phyloP scores from a whole-genome alignment of 2,888 invertebrate species.

The Papilio protenor region DNA sequence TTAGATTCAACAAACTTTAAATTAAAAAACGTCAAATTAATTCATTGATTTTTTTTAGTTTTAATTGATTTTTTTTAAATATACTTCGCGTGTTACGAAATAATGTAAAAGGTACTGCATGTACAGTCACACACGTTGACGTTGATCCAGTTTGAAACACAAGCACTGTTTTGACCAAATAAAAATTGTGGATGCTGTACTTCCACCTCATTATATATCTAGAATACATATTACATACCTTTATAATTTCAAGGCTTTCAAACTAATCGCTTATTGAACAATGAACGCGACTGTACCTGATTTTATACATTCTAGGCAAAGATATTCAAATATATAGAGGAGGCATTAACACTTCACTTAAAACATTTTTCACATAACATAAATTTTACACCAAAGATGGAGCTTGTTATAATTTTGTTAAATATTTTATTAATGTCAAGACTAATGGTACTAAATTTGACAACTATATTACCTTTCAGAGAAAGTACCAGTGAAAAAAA shows the following conservation, averaged over 20 bases:
- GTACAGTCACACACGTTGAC: not conserved
- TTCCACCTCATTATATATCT: not conserved
- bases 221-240: not conserved
- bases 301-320: not conserved
- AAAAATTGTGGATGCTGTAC: not conserved
- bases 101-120: not conserved
- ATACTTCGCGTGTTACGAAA: not conserved
- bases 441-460: no score
- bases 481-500: no score
- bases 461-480: no score
- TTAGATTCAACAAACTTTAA: conserved; percentile 1
- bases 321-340: no score
- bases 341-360: no score
- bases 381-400: no score
- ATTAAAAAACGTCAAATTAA: not conserved
- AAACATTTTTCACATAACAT: no score
- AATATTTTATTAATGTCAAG: no score
- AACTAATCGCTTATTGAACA: not conserved
- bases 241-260: not conserved
- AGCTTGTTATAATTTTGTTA: no score
- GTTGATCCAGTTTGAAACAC: not conserved
- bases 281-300: not conserved
- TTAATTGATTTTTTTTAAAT: not conserved
- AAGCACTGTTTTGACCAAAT: not conserved
- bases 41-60: no score